Evolutionary conservation across 2,888 invertebrate species (phyloP).

Genomic region (Ormyrus labotus): DNA sequence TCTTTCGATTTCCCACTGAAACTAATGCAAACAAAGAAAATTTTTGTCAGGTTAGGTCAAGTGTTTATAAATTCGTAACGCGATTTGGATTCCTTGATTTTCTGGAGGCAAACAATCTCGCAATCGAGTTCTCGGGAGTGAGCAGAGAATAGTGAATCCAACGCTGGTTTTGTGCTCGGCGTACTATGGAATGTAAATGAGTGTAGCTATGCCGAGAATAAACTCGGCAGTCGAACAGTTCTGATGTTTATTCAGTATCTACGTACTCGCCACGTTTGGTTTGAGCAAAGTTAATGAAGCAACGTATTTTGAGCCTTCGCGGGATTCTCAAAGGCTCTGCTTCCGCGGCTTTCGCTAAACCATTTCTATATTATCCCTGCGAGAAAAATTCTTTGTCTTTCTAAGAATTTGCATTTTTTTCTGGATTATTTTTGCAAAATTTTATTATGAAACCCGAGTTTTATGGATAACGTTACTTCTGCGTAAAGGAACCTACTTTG

Average conservation of each 20-base stretch:
- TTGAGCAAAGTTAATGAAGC: constrained; percentile 28
- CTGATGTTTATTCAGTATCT: constrained; percentile 36
- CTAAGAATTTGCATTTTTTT: too few relatives aligned
- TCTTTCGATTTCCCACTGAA: too few relatives aligned
- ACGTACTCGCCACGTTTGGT: not conserved
- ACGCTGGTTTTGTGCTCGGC: not conserved
- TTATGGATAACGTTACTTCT: too few relatives aligned
- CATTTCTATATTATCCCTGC: too few relatives aligned
- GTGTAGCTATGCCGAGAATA: constrained; percentile 28
- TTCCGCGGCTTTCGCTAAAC: too few relatives aligned
- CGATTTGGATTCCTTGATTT: constrained; percentile 31
- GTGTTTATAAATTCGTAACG: constrained; percentile 22
- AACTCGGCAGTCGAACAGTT: constrained; percentile 39
- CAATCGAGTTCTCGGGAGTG: constrained; percentile 23
- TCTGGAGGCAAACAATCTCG: constrained; percentile 21
- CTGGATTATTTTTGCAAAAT: too few relatives aligned
- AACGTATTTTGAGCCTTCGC: constrained; percentile 8
- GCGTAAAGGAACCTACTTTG: too few relatives aligned
- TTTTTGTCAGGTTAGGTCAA: constrained; percentile 7
- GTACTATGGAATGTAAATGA: constrained; percentile 43
- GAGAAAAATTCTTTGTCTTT: too few relatives aligned
- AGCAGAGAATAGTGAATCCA: constrained; percentile 29
- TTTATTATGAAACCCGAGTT: too few relatives aligned
- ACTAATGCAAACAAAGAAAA: not conserved
- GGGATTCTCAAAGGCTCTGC: too few relatives aligned